Conservation (phyloP, 2,797 vertebrate genomes). For the Saxicola maurus region DNA sequence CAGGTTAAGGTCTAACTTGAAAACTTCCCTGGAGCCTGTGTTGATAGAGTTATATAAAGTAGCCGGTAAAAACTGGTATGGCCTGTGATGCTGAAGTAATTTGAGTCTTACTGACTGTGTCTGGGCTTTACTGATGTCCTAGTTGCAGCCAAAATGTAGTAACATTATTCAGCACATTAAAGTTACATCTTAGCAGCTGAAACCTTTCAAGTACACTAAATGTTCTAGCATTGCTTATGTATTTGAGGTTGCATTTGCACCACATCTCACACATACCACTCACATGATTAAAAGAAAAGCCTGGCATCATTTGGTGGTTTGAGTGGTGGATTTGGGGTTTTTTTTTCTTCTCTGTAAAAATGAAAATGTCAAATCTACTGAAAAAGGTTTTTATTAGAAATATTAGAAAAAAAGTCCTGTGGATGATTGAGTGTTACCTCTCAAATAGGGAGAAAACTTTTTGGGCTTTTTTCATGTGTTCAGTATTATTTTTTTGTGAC, state of each 20-base stretch:
- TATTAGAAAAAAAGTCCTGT: background rate
- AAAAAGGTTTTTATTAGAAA: background rate
- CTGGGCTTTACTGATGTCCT: background rate
- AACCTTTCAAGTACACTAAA: background rate
- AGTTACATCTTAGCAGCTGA: background rate
- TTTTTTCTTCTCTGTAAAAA: background rate
- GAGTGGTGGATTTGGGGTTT: accelerated
- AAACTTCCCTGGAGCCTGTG: background rate
- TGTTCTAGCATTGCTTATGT: background rate
- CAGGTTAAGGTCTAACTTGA: background rate
- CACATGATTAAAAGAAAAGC: background rate
- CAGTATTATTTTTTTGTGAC: background rate
- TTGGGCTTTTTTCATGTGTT: background rate
- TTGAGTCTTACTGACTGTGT: background rate
- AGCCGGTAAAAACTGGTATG: background rate
- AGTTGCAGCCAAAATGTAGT: background rate
- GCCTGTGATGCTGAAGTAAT: background rate
- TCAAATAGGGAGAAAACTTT: background rate
- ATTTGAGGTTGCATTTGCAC: background rate
- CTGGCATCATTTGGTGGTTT: background rate
- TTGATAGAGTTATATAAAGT: background rate
- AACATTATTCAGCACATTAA: background rate
- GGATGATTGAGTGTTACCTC: background rate
- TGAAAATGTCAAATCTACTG: background rate
- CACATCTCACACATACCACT: background rate